phyloP scores from a whole-genome alignment of 2,888 invertebrate genomes.

The Oxystoma pomonae region DNA sequence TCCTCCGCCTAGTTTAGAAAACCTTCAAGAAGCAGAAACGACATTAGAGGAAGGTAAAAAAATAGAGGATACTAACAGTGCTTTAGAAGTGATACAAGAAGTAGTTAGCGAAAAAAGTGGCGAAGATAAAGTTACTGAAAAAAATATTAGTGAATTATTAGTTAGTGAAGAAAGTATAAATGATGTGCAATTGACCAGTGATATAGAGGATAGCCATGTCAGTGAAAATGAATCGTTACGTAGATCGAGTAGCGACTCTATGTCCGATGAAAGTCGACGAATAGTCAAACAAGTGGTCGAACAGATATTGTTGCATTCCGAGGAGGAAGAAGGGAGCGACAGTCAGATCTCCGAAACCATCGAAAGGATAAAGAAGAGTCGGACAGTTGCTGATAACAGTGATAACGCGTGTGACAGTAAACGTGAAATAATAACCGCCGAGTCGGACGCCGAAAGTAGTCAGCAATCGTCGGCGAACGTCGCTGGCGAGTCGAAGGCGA shows the following conservation, averaged over 20 bases:
- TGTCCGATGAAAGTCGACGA: background rate
- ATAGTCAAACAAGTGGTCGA: background rate
- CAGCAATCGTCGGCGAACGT: background rate
- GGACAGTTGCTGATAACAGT: background rate
- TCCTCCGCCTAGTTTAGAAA: background rate
- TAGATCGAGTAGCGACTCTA: background rate
- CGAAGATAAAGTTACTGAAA: background rate
- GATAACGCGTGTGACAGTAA: background rate
- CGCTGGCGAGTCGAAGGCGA: background rate
- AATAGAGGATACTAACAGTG: background rate
- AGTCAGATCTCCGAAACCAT: background rate
- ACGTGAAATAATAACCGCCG: background rate
- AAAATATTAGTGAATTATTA: background rate
- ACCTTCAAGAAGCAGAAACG: background rate
- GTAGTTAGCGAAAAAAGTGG: background rate
- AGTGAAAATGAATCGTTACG: background rate
- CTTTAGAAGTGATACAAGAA: background rate
- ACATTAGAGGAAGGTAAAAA: background rate
- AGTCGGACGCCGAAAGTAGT: background rate
- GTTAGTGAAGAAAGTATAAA: constrained; percentile 1
- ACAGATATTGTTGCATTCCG: background rate
- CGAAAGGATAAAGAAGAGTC: background rate
- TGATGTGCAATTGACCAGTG: background rate
- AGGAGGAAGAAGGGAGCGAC: background rate
- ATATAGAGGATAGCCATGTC: background rate